Base-by-base conservation (phyloP, 2,113 vertebrate genomes). In the Myxocyprinus asiaticus region DNA sequence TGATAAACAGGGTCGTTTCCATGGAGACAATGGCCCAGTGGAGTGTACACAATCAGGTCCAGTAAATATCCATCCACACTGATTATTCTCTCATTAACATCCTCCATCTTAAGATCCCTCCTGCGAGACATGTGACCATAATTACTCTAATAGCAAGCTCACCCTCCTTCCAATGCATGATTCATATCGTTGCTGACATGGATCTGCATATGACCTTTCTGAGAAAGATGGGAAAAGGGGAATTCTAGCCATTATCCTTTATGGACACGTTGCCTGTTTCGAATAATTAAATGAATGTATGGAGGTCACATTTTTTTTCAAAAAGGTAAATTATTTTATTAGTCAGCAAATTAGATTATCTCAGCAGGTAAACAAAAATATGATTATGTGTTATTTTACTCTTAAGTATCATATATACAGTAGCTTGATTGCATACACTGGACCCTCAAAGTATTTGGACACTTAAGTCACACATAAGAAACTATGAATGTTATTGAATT, bases 21-120 rank as follows among this genome's bases (percentile, higher is more conserved):
- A 70, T 45, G 66, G 66, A 59, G 53, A 67, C 10, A 51, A 62
- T 33, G 15, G 55, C 11, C 15, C 12, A 68, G 45, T 15, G n/a
- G 55, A 70, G 45, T 44, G 44, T 15, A 22, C 58, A 22, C 70
- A 45, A 73, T 61, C 56, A 73, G 9, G 55, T 67, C 69, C 69
- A 82, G 83, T 86, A 79, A 83, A 71, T 84, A 83, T 77, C 63
- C 0, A 10, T 79, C 78, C 69, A 81, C 79, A 80, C 58, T 9
- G 59, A 84, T 75, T 77, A 70, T 74, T 80, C 63, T 79, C 82
- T 87, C 81, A 87, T 87, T 83, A 87, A 80, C 62, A 66, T 85
- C 75, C 79, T 84, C 76, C 77, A 81, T 83, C 82, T 85, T 76
- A 80, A 79, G 43, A 68, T 79, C 68, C 79, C 80, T 70, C 82